phyloP scores from a whole-genome alignment of 64 coral and sea anemone genomes.

The Actinia tenebrosa region DNA sequence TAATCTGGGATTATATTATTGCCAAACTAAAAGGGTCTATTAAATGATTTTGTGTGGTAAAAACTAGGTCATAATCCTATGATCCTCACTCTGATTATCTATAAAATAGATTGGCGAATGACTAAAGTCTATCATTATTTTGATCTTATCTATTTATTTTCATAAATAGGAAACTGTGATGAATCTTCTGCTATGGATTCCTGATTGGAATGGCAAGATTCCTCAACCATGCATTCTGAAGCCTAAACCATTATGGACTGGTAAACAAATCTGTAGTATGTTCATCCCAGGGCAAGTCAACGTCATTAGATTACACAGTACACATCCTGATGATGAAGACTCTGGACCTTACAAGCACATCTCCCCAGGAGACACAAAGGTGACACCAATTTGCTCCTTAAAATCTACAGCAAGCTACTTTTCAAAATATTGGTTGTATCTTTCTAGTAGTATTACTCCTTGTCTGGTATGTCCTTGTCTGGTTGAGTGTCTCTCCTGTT shows the following conservation, averaged over 20 bases:
- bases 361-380: conserved; percentile 97
- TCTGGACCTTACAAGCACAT: conserved; percentile 94
- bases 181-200: conserved; percentile 98
- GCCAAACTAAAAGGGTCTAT: neutral
- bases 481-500: too few species aligned
- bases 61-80: too few species aligned
- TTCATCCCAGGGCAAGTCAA: conserved; percentile 97
- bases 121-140: neutral
- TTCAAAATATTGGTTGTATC: too few species aligned
- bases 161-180: conserved; percentile 74
- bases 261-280: conserved; percentile 92
- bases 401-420: too few species aligned
- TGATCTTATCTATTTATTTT: neutral
- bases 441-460: too few species aligned
- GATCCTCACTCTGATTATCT: too few species aligned
- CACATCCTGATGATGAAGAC: conserved; percentile 98
- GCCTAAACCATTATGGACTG: conserved; percentile 95
- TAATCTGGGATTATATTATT: neutral
- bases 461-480: too few species aligned
- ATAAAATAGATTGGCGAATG: too few species aligned
- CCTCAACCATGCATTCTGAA: conserved; percentile 90
- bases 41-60: too few species aligned
- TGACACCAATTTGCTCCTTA: neutral
- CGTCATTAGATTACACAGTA: conserved; percentile 90
- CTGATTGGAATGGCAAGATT: conserved; percentile 92